Percentiles rank a stretch among this genome's conserved stretches.
These are phyloP conservation scores for Strongylocentrotus purpuratus DNA, from an alignment of 35 echinoderm and acorn worm genomes.

Conservation along the genomic window DNA sequence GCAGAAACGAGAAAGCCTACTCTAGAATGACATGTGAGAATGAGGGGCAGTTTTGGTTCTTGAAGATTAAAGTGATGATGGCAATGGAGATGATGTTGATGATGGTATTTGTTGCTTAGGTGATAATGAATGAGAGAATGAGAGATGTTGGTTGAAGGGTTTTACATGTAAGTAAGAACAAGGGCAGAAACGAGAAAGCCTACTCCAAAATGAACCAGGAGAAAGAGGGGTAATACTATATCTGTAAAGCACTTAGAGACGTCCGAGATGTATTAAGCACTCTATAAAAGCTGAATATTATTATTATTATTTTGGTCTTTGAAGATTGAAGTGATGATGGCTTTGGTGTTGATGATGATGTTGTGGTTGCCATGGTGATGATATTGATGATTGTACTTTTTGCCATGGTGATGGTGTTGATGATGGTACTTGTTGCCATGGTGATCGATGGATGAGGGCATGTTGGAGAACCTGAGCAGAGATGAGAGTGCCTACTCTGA, in stretches of 20 bases:
- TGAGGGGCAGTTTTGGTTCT: constrained; percentile 66
- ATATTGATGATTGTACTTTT: not conserved
- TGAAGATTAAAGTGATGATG: not conserved
- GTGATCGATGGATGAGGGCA: not conserved
- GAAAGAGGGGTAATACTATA: constrained; percentile 93
- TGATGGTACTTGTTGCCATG: not conserved
- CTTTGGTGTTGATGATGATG: not conserved
- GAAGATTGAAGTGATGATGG: not conserved
- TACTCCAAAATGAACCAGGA: constrained; percentile 94
- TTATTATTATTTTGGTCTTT: not conserved
- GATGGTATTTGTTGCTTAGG: not conserved
- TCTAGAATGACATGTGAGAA: constrained; percentile 89
- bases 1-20: constrained; percentile 87
- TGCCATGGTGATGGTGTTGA: not conserved
- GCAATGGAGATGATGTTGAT: not conserved
- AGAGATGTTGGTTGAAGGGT: too few species aligned
- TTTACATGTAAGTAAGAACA: constrained; percentile 54
- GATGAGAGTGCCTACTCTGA: constrained; percentile 91
- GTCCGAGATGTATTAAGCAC: too few species aligned
- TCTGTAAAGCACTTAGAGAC: too few species aligned
- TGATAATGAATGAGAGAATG: too few species aligned
- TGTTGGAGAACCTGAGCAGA: constrained; percentile 82
- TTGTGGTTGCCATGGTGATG: not conserved
- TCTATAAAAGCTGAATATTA: too few species aligned
- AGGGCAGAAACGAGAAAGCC: constrained; percentile 82